Conservation (phyloP, 1,140 invertebrate genomes). For the Caerostris extrusa region DNA sequence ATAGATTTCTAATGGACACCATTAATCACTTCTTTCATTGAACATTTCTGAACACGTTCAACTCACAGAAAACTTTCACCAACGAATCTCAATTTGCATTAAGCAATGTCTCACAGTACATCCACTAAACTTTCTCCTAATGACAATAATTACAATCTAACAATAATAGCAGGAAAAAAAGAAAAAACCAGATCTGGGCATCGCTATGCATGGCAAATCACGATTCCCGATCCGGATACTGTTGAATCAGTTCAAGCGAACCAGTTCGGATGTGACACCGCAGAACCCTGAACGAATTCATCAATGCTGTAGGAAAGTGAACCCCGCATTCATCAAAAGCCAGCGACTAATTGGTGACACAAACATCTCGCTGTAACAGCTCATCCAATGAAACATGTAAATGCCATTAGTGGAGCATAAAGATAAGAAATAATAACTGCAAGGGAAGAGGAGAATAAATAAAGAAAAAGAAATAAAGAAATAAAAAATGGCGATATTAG, state of each 20-base stretch:
- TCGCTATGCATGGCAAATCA: neutral
- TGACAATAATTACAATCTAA: neutral
- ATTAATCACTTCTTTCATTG: no score
- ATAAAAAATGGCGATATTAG: neutral
- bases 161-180: neutral
- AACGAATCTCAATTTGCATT: neutral
- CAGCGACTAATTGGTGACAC: constrained; percentile 30
- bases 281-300: constrained; percentile 18
- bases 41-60: no score
- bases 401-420: neutral
- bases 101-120: neutral
- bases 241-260: neutral
- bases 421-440: neutral
- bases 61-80: neutral
- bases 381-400: constrained; percentile 16
- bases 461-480: neutral
- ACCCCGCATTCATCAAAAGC: constrained; percentile 17
- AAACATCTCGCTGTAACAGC: neutral
- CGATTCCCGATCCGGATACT: neutral
- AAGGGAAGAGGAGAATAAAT: neutral
- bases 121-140: neutral
- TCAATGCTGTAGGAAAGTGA: constrained; percentile 23
- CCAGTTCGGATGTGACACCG: neutral
- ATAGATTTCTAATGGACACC: no score
- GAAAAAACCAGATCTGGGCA: neutral